These are phyloP conservation scores for Drosophila baimaii DNA, from an alignment of 1,140 invertebrate species.

Conservation along the genomic window DNA sequence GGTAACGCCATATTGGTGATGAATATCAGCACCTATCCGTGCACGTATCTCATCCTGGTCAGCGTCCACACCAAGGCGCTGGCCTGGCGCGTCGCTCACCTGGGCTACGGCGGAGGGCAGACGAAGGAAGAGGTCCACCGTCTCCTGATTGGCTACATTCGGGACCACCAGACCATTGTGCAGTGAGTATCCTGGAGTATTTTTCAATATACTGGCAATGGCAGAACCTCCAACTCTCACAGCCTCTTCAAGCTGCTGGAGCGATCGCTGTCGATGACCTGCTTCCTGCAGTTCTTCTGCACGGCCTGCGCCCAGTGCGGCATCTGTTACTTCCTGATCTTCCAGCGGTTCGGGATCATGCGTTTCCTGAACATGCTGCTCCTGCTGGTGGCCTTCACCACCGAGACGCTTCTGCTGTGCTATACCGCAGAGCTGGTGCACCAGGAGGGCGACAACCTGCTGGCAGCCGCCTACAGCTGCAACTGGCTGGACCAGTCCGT, in stretches of 20 bases:
- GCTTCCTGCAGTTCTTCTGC: conserved; percentile 62
- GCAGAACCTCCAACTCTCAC: background rate
- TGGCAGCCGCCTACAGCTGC: conserved; percentile 52
- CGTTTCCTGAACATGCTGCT: conserved; percentile 24
- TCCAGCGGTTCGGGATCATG: conserved; percentile 23
- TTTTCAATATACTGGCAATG: no score
- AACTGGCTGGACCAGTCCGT: conserved; percentile 66
- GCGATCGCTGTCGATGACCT: conserved; percentile 40
- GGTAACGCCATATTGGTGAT: conserved; percentile 5
- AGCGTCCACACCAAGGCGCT: conserved; percentile 67
- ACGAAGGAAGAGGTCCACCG: background rate
- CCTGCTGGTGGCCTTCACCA: conserved; percentile 34
- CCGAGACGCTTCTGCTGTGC: conserved; percentile 64
- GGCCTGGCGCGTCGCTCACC: conserved; percentile 37
- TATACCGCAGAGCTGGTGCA: conserved; percentile 57
- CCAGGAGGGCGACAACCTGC: conserved; percentile 40
- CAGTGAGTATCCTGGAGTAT: conserved; percentile 27
- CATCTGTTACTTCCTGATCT: conserved; percentile 51
- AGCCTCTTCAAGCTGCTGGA: conserved; percentile 42
- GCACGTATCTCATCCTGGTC: conserved; percentile 60
- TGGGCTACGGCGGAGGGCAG: conserved; percentile 5
- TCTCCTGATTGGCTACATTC: conserved; percentile 46
- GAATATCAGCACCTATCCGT: conserved; percentile 56
- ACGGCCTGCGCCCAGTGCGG: conserved; percentile 57
- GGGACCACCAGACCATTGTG: conserved; percentile 63